Base-by-base conservation (phyloP, 2,888 invertebrate genomes). In the Leptopilina drosophilae region DNA sequence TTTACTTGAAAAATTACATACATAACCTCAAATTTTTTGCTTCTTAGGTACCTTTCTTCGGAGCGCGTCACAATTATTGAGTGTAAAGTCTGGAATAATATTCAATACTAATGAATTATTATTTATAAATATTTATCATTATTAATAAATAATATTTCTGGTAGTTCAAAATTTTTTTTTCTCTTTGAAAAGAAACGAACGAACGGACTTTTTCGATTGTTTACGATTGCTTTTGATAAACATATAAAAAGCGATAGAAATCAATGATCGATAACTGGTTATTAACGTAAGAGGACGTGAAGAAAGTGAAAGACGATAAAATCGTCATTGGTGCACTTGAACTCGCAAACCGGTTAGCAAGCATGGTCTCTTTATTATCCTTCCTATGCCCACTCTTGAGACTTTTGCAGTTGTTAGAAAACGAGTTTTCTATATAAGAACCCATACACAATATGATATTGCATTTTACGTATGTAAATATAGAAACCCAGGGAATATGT, bases 281-380 rank as follows among this genome's bases (percentile, higher is more conserved):
- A n/a, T 42, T 66, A 66, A 40, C 40, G 42, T 40, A 42, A 26
- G 56, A 73, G 7, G 53, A 33, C 9, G 33, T 14, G n/a, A 20
- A 73, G 73, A 73, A 73, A 73, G 56, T 73, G 73, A 56, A 73
- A 73, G 56, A 73, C n/a, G 26, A 73, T 73, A 73, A 56, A 56
- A 56, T 73, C 73, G 53, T 56, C 40, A 73, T 56, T 73, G 73
- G 46, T 46, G 73, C 56, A 73, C 73, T 73, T 73, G 73, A 73
- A 73, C 73, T 40, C 73, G 53, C 56, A 56, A 73, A 73, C 73
- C 73, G 73, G 73, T 73, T 73, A 40, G 4, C 9, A 33, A 33
- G 40, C 33, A 33, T 33, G 26, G 26, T 73, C 69, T 73, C 69
- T 73, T 56, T 73, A 73, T 73, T 73, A 56, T 73, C 56, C 40